Evolutionary conservation across 92 coral and sea anemone genomes (phyloP).

Genomic region (Plumapathes pennacea): DNA sequence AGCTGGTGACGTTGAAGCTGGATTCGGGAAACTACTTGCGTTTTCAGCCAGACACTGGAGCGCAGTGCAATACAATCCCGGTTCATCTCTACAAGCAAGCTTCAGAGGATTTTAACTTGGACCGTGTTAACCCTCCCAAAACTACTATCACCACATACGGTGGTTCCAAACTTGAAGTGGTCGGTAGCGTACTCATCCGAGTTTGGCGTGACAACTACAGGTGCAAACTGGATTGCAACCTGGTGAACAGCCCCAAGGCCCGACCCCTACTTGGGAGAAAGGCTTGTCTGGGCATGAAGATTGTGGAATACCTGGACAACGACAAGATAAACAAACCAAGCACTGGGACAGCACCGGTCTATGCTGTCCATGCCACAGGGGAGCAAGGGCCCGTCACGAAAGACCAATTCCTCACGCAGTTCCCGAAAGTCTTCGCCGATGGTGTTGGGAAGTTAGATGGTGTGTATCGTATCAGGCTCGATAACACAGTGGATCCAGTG

Average conservation of each 20-base stretch:
- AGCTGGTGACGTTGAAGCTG: neutral
- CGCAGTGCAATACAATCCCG: conserved; percentile 15
- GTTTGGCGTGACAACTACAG: conserved; percentile 9
- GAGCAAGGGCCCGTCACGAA: conserved; percentile 16
- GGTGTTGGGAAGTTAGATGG: conserved; percentile 34
- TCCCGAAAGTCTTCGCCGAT: conserved; percentile 36
- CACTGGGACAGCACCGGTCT: conserved; percentile 18
- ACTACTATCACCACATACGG: conserved; percentile 5
- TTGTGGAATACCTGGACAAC: conserved; percentile 9
- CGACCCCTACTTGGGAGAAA: conserved; percentile 3
- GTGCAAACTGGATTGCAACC: neutral
- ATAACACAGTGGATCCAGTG: conserved; percentile 31
- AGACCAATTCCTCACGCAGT: conserved; percentile 44
- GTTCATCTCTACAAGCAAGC: conserved; percentile 23
- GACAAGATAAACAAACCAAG: conserved; percentile 11
- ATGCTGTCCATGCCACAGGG: conserved; percentile 3
- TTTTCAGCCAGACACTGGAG: conserved; percentile 5
- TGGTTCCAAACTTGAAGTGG: conserved; percentile 4
- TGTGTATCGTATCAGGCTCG: conserved; percentile 31
- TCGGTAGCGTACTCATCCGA: conserved; percentile 11
- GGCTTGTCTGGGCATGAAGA: conserved; percentile 13
- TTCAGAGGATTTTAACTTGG: neutral
- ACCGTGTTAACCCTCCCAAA: neutral
- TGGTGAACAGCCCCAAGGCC: conserved; percentile 5
- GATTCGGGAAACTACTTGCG: conserved; percentile 4